Conservation (phyloP, 2,797 vertebrate genomes). For the Champsocephalus gunnari region DNA sequence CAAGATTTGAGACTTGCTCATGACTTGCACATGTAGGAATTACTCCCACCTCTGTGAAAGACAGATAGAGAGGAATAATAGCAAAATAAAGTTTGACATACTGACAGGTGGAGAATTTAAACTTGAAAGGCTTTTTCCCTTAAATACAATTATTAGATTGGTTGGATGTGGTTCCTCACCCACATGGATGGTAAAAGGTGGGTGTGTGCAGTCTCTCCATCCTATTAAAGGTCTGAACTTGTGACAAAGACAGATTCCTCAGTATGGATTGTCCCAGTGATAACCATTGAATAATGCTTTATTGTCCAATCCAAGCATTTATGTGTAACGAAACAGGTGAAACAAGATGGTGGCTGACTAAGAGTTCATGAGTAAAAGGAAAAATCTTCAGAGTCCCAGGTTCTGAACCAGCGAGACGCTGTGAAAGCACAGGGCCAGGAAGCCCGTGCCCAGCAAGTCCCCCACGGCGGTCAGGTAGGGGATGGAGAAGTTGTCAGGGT, state of each 20-base stretch:
- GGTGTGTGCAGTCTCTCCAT: conserved; percentile 1
- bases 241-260: conserved; percentile 15
- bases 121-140: neutral
- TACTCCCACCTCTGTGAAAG: neutral
- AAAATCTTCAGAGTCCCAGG: conserved; percentile 70
- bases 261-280: conserved; percentile 16
- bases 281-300: conserved; percentile 25
- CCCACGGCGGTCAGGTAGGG: conserved; percentile 97
- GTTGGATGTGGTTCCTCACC: neutral
- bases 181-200: neutral
- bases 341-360: conserved; percentile 26
- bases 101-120: neutral
- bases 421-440: conserved; percentile 91
- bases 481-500: conserved; percentile 97
- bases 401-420: conserved; percentile 79
- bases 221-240: conserved; percentile 17
- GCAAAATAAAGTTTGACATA: conserved; percentile 18
- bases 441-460: conserved; percentile 93
- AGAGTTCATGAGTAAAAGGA: neutral
- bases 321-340: conserved; percentile 21
- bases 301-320: conserved; percentile 51
- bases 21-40: too few species aligned
- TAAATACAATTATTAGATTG: neutral
- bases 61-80: conserved; percentile 51
- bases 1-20: too few species aligned